Base-by-base conservation (phyloP, 2,888 invertebrate species). In the Gymnocheta viridis region DNA sequence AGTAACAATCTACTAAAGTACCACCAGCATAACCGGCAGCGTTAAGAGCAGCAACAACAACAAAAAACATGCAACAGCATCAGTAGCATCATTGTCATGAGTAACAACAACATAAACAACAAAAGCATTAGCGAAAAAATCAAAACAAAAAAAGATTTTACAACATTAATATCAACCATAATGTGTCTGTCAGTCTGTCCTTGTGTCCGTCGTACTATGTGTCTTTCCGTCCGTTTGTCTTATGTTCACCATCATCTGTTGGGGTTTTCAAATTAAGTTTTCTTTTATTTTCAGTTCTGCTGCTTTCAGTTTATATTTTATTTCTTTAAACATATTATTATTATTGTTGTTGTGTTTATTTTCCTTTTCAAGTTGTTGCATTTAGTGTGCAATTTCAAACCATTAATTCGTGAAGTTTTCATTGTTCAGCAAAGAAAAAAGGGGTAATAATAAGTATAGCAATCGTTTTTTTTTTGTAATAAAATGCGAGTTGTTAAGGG, bases 321-420 rank as follows among this genome's bases (percentile, higher is more conserved):
- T 74, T 60, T 82, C 32, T 19, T 62, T n/a, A 38, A 51, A 38
- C 38, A 51, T 64, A 17, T 54, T 67, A 17, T 62, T 64, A 17
- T 54, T 67, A 17, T 14, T 29, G 17, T 44, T 49, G 19, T 24
- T 51, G 35, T 24, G 24, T 27, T 22, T 22, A n/a, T 58, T 77
- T 60, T 49, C 49, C 38, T 60, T 77, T 49, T 22, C 22, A 47
- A 56, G 58, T 77, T 60, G 44, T 56, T 70, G 73, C 62, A 78
- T 73, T 60, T 51, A 32, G 77, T 73, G 24, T 69, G 58, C 49
- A 72, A 72, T 76, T 83, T 79, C 51, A 44, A 77, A 77, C 67
- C 73, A 84, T 77, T 73, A 84, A 73, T 84, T 84, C 84, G 81
- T 84, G 84, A 77, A 77, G 72, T 81, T 77, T 81, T 29, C 72